A percentile compares a stretch with the other conserved stretches of the same genome.
These are phyloP conservation scores for Drosophila burlai DNA, from an alignment of 1,140 invertebrate genomes.

Conservation along the genomic window DNA sequence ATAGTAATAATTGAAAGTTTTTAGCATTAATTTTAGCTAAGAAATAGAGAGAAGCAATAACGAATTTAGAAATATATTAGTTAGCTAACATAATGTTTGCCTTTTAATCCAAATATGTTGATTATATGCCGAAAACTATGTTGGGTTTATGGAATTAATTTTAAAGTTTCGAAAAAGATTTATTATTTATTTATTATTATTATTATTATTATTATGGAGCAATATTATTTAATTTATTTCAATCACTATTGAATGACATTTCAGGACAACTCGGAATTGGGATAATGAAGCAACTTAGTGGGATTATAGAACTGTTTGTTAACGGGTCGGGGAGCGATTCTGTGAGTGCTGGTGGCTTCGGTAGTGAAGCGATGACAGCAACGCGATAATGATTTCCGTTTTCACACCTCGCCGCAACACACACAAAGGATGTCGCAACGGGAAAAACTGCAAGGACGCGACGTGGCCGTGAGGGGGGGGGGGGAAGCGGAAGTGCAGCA, in stretches of 20 bases:
- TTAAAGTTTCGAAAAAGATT: too few species aligned
- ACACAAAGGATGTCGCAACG: constrained; percentile 42
- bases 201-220: too few species aligned
- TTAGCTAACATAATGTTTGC: too few species aligned
- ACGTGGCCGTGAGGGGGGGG: background rate
- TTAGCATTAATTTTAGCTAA: too few species aligned
- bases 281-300: background rate
- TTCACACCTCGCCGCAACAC: constrained; percentile 54
- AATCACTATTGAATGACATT: background rate
- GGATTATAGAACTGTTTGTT: constrained; percentile 2
- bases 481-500: constrained; percentile 66
- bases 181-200: too few species aligned
- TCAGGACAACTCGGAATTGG: background rate
- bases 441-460: constrained; percentile 27
- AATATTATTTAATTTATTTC: background rate
- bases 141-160: too few species aligned
- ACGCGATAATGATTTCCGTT: constrained; percentile 65
- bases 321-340: background rate
- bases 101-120: too few species aligned
- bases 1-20: too few species aligned
- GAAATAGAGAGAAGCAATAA: too few species aligned
- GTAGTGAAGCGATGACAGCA: constrained; percentile 33
- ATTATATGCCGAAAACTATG: too few species aligned
- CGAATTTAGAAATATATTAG: too few species aligned
- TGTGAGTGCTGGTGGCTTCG: background rate